phyloP scores from a whole-genome alignment of 2,113 vertebrate species.

The Cranoglanis bouderius region DNA sequence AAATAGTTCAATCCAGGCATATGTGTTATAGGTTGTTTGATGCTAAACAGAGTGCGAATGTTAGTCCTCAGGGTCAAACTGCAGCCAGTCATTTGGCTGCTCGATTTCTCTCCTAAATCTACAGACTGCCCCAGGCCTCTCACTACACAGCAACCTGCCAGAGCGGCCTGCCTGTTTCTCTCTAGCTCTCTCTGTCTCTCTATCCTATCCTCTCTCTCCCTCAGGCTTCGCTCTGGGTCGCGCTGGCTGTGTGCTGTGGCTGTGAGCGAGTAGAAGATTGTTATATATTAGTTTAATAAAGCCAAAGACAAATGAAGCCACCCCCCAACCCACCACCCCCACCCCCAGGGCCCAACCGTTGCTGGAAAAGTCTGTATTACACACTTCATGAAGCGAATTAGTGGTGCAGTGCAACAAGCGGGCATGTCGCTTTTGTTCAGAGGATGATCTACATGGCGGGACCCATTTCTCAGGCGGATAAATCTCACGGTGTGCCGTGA shows the following conservation, averaged over 20 bases:
- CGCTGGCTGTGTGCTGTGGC: constrained; percentile 66
- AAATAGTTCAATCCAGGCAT: background rate
- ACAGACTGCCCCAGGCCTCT: constrained; percentile 27
- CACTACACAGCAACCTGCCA: constrained; percentile 13
- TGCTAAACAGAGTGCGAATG: background rate
- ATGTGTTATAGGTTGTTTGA: background rate
- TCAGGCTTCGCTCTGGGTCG: constrained; percentile 56
- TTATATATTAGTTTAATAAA: constrained; percentile 93
- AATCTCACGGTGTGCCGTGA: constrained; percentile 78
- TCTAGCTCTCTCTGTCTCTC: background rate
- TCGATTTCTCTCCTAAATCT: constrained; percentile 9
- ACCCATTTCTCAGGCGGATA: constrained; percentile 85
- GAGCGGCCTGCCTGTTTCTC: background rate
- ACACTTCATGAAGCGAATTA: constrained; percentile 95
- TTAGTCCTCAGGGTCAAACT: constrained; percentile 7
- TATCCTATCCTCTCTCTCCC: constrained; percentile 22
- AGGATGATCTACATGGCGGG: constrained; percentile 83
- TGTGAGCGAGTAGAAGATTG: constrained; percentile 79
- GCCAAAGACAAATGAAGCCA: constrained; percentile 84
- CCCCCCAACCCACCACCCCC: no score
- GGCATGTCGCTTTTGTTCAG: constrained; percentile 84
- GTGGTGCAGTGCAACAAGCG: constrained; percentile 67
- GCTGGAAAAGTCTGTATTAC: constrained; percentile 86
- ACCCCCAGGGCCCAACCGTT: background rate
- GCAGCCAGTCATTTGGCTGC: background rate